Percentiles rank a stretch among this genome's conserved stretches.
These are phyloP conservation scores for Prolemur simus DNA, from an alignment of 2,113 vertebrate species.

Conservation along the genomic window DNA sequence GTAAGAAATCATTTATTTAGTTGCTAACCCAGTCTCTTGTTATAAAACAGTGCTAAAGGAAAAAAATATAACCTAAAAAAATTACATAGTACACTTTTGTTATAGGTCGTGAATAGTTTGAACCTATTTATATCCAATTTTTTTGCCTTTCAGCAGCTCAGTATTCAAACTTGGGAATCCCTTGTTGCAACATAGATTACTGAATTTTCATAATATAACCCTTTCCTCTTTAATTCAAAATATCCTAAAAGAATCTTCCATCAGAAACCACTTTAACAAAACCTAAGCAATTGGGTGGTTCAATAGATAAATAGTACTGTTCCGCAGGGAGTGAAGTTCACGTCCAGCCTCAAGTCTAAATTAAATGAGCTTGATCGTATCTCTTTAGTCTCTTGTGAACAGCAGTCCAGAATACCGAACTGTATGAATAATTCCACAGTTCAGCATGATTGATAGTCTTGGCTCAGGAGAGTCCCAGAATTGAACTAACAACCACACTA, in stretches of 20 bases:
- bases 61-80: not conserved
- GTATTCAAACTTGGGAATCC: conserved; percentile 6
- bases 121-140: not conserved
- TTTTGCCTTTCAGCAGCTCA: not conserved
- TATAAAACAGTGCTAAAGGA: not conserved
- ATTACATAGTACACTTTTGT: not conserved
- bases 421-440: conserved; percentile 73
- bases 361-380: conserved; percentile 76
- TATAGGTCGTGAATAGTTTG: not conserved
- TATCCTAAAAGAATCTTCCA: conserved; percentile 41
- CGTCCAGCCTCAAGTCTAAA: conserved; percentile 68
- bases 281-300: conserved; percentile 60
- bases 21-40: conserved; percentile 20
- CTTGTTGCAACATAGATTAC: not conserved
- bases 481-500: conserved; percentile 76
- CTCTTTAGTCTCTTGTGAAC: conserved; percentile 65
- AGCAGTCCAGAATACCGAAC: conserved; percentile 55
- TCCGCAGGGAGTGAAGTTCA: conserved; percentile 56
- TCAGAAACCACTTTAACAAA: conserved; percentile 47
- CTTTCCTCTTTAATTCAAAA: conserved; percentile 36
- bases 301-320: conserved; percentile 53
- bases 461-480: conserved; percentile 70
- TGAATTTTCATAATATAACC: conserved; percentile 18
- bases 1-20: conserved; percentile 29
- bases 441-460: conserved; percentile 75